Base-by-base conservation (phyloP, 2,888 invertebrate genomes). In the Diarsia mendica region DNA sequence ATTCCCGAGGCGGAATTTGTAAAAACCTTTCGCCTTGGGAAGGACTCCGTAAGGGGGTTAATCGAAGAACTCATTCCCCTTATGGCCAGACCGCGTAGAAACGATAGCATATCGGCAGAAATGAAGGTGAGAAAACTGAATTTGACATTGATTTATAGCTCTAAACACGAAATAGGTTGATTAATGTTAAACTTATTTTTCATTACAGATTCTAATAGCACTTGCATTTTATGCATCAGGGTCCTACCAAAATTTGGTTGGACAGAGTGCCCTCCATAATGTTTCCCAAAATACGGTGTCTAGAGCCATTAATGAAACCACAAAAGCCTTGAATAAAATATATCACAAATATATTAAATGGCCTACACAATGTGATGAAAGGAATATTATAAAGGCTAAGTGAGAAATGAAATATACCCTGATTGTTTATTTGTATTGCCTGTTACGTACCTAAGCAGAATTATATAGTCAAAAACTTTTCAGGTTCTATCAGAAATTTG, bases 151-250 rank as follows among this genome's bases (percentile, higher is more conserved):
- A 20, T 51, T 46, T 68, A 13, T 48, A 68, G 13, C 28, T 68
- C 23, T 69, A 58, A 48, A 44, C 23, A 70, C 23, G 39, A 63
- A 51, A 63, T 39, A 39, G 18, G 51, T 61, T 13, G 49, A 70
- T 51, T 23, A 33, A 20, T 63, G 49, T 44, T 63, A 63, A 39
- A 63, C 46, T 51, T 51, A 63, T 58, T 51, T 63, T 49, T 63
- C 53, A 51, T 71, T 65, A 53, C 64, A 71, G 64, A 71, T 55
- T 33, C 53, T 53, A 11, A 71, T 71, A 46, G 64, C 69, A n/a
- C 71, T 71, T 44, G 23, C 28, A 46, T 71, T 71, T 55, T 71
- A 71, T 64, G 71, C 64, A 46, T 46, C 53, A 51, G 46, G 64
- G 23, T 64, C 53, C 13, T 46, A 71, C 10, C 64, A 64, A 55